phyloP scores from a whole-genome alignment of 2,888 invertebrate genomes.

The Orgyia antiqua region DNA sequence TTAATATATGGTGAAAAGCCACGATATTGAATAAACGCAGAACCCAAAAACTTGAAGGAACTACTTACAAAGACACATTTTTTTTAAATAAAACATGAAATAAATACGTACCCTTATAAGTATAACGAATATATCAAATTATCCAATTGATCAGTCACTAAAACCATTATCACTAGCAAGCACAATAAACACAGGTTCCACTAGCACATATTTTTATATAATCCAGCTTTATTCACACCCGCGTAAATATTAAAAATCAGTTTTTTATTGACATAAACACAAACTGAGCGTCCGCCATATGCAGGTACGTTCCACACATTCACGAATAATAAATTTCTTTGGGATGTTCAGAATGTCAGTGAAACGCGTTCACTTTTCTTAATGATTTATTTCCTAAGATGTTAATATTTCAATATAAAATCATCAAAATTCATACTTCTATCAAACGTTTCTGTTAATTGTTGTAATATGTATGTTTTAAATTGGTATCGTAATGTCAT shows the following conservation, averaged over 20 bases:
- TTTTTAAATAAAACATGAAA: constrained; percentile 47
- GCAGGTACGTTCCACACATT: constrained; percentile 68
- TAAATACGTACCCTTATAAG: constrained; percentile 71
- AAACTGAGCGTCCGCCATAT: constrained; percentile 77
- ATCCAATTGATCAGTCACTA: constrained; percentile 61
- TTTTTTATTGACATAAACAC: constrained; percentile 78
- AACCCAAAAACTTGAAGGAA: no score
- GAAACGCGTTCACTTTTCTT: constrained; percentile 3
- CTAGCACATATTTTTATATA: constrained; percentile 61
- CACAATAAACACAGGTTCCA: constrained; percentile 67
- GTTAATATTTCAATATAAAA: not conserved
- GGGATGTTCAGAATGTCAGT: constrained; percentile 26
- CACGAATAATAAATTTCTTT: constrained; percentile 22
- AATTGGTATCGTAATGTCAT: no score
- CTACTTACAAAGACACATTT: no score
- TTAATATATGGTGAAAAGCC: no score
- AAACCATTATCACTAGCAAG: constrained; percentile 70
- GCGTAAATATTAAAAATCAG: constrained; percentile 74
- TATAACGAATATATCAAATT: constrained; percentile 58
- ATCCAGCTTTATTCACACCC: constrained; percentile 68
- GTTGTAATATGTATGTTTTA: no score
- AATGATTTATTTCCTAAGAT: not conserved
- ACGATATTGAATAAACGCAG: no score
- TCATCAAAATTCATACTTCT: not conserved
- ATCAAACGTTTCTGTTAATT: not conserved